Percentiles rank a stretch among this genome's conserved stretches.
phyloP scores from a whole-genome alignment of 2,113 vertebrate species.

The Mus spicilegus region DNA sequence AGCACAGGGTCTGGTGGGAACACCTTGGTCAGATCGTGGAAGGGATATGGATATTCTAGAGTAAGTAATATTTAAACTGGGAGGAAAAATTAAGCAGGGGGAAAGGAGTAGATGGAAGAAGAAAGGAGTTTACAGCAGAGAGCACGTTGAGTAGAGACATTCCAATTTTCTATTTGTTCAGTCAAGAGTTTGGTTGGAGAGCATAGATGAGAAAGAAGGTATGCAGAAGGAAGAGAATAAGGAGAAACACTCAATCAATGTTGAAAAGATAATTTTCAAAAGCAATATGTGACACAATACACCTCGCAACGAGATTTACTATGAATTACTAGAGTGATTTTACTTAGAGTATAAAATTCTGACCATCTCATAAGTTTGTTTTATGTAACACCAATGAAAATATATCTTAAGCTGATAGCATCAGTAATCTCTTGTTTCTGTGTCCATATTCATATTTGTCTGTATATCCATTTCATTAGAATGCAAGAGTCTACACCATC shows the following conservation, averaged over 20 bases:
- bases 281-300: neutral
- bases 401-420: neutral
- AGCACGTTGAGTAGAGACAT: neutral
- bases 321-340: constrained; percentile 47
- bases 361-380: neutral
- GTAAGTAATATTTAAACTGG: neutral
- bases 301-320: neutral
- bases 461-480: constrained; percentile 58
- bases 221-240: neutral
- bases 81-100: neutral
- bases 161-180: neutral
- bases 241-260: neutral
- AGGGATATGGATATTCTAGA: neutral
- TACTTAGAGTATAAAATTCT: constrained; percentile 37
- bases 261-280: constrained; percentile 44
- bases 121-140: neutral
- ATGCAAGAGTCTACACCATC: neutral
- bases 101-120: neutral
- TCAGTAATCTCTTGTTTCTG: neutral
- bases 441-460: constrained; percentile 26
- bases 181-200: neutral
- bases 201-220: neutral
- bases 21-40: neutral
- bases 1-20: neutral
- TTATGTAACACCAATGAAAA: constrained; percentile 41